Conservation (phyloP, 2,888 invertebrate genomes). For the Rhabditoides inermis region DNA sequence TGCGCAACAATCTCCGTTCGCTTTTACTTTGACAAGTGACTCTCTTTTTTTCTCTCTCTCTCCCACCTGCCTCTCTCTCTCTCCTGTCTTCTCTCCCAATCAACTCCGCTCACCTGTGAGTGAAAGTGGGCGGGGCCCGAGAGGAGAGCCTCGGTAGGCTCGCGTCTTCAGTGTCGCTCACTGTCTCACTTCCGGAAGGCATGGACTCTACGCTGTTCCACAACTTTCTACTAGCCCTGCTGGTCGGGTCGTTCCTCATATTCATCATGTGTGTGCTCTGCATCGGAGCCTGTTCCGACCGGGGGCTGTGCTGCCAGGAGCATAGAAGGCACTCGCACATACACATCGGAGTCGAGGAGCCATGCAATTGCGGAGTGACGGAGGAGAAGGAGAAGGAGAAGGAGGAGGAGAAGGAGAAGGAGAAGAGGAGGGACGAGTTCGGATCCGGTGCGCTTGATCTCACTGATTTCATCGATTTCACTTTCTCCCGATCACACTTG, state of each 20-base stretch:
- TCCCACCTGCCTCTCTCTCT: background rate
- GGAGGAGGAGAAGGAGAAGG: background rate
- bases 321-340: background rate
- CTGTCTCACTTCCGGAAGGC: too few relatives aligned
- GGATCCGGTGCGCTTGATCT: too few relatives aligned
- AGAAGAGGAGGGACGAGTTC: too few relatives aligned
- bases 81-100: background rate
- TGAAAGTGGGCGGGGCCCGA: too few relatives aligned
- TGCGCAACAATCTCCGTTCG: too few relatives aligned
- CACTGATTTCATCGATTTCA: too few relatives aligned
- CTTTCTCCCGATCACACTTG: too few relatives aligned
- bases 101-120: background rate
- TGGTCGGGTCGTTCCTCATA: constrained; percentile 44
- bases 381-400: background rate
- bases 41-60: constrained; percentile 2
- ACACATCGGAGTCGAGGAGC: background rate
- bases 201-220: constrained; percentile 48
- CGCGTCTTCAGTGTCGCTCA: too few relatives aligned
- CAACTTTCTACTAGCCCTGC: constrained; percentile 38
- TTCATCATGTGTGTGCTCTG: constrained; percentile 47
- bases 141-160: too few relatives aligned
- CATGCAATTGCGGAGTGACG: background rate
- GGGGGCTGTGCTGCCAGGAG: constrained; percentile 38
- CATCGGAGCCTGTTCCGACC: constrained; percentile 42
- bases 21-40: too few relatives aligned